These are phyloP conservation scores for Corythornis cristatus DNA, from an alignment of 2,113 vertebrate species.

Conservation along the genomic window DNA sequence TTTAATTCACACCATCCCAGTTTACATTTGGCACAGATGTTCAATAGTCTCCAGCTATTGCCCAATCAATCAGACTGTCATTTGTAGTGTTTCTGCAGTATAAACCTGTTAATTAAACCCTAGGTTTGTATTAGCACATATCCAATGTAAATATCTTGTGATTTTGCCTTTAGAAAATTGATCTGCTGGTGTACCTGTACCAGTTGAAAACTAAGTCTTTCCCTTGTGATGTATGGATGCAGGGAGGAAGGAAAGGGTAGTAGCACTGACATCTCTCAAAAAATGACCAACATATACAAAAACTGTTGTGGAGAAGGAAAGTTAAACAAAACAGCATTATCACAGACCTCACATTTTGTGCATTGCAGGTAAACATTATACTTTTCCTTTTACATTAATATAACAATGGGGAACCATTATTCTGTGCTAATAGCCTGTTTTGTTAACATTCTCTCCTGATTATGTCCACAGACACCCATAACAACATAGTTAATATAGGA, in stretches of 20 bases:
- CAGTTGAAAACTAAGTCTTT: not conserved
- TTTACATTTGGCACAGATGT: not conserved
- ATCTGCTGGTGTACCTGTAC: not conserved
- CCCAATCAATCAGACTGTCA: not conserved
- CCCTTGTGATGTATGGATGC: fast-evolving
- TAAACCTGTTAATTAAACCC: not conserved
- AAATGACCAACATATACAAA: not conserved
- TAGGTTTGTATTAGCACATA: not conserved
- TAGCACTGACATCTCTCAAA: not conserved
- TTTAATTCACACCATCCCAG: not conserved
- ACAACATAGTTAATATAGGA: not conserved
- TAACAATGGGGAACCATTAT: not conserved
- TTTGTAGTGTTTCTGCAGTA: not conserved
- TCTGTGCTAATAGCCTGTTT: not conserved
- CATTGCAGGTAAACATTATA: not conserved
- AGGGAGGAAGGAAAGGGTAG: not conserved
- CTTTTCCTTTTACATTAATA: not conserved
- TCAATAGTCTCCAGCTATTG: not conserved
- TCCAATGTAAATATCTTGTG: not conserved
- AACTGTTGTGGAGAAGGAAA: not conserved
- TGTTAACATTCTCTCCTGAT: not conserved
- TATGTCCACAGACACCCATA: not conserved
- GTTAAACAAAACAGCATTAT: not conserved
- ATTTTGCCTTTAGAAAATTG: not conserved
- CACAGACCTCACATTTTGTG: not conserved